A percentile compares a stretch with the other conserved stretches of the same genome.
phyloP scores from a whole-genome alignment of 2,888 invertebrate genomes.

The Odontothrips loti region DNA sequence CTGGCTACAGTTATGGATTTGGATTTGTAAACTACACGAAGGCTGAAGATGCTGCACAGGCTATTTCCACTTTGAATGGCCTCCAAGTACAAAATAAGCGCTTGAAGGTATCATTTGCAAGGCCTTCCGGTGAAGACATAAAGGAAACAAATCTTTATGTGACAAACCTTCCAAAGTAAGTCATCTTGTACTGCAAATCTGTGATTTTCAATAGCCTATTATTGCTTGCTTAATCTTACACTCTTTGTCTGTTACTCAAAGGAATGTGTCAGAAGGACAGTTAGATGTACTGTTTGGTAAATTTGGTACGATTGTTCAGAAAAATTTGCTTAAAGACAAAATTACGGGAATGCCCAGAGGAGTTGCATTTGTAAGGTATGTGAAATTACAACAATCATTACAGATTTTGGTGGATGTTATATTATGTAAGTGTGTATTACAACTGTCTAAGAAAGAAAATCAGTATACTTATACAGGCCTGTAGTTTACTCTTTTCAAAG shows the following conservation, averaged over 20 bases:
- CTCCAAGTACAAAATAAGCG: conserved; percentile 84
- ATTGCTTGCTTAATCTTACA: conserved; percentile 24
- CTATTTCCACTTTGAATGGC: conserved; percentile 83
- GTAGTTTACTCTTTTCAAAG: background rate
- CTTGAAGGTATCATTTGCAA: conserved; percentile 87
- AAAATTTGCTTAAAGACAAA: conserved; percentile 84
- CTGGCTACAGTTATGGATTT: conserved; percentile 94
- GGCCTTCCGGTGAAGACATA: conserved; percentile 86
- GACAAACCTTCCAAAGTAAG: conserved; percentile 76
- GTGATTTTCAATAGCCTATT: background rate
- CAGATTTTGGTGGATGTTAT: too few species aligned
- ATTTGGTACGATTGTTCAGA: conserved; percentile 88
- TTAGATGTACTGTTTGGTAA: conserved; percentile 80
- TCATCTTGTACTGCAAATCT: background rate
- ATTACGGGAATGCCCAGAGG: conserved; percentile 82
- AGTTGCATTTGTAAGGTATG: conserved; percentile 85
- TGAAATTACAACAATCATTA: conserved; percentile 51
- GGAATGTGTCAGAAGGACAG: conserved; percentile 74
- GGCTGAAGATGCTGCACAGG: conserved; percentile 78
- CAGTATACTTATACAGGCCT: too few species aligned
- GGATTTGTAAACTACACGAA: conserved; percentile 89
- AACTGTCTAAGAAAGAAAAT: too few species aligned
- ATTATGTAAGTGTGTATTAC: too few species aligned
- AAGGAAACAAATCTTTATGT: conserved; percentile 93
- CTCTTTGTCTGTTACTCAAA: conserved; percentile 39